Conservation (phyloP, 2,113 vertebrate species). For the Hipposideros armiger region DNA sequence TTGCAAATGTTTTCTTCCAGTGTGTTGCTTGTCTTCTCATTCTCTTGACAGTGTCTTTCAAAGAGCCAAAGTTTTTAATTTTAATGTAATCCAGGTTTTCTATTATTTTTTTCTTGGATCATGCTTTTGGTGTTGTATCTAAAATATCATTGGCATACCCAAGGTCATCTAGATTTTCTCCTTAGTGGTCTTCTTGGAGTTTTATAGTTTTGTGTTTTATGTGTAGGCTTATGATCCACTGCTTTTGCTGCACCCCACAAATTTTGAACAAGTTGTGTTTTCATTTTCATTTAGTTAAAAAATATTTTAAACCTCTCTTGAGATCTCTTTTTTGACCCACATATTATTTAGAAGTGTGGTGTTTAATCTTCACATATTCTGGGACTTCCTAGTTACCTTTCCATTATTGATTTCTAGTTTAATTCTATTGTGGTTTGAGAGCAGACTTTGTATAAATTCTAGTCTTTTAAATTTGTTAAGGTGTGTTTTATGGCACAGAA, state of each 20-base stretch:
- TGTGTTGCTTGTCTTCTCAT: not conserved
- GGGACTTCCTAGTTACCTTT: not conserved
- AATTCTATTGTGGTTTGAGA: not conserved
- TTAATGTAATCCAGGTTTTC: not conserved
- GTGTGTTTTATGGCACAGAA: not conserved
- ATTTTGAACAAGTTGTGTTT: not conserved
- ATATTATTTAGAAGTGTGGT: not conserved
- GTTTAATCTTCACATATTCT: not conserved
- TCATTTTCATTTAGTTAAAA: not conserved
- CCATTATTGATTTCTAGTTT: conserved; percentile 3
- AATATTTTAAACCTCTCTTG: not conserved
- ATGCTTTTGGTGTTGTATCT: not conserved
- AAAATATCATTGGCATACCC: not conserved
- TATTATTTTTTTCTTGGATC: not conserved
- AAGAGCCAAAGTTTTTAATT: not conserved
- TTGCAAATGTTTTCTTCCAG: not conserved
- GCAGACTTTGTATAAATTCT: not conserved
- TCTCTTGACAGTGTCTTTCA: not conserved
- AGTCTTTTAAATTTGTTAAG: not conserved
- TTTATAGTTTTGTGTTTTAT: not conserved
- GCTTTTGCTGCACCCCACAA: not conserved
- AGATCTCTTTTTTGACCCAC: not conserved
- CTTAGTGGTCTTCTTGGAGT: not conserved
- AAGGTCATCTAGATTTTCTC: conserved; percentile 32
- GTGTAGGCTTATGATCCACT: not conserved